Evolutionary conservation across 2,113 vertebrate genomes (phyloP).

Genomic region (Chloebia gouldiae): DNA sequence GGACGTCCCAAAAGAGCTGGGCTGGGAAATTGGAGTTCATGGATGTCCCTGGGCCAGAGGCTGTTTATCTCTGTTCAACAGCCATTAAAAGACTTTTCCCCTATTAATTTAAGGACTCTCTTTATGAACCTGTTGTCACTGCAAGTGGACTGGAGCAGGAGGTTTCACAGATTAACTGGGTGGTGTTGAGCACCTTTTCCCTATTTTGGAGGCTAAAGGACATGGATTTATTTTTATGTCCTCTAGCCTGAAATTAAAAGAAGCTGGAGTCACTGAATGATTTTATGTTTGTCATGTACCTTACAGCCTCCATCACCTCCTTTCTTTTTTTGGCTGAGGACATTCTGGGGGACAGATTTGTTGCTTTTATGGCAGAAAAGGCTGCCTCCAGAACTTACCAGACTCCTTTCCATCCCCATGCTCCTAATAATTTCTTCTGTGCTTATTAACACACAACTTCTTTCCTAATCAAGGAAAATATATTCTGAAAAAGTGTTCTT

Average conservation of each 20-base stretch:
- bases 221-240: neutral
- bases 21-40: neutral
- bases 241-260: neutral
- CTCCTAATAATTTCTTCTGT: neutral
- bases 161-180: fast-evolving
- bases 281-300: neutral
- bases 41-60: neutral
- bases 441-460: neutral
- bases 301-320: neutral
- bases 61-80: neutral
- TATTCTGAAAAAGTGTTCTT: neutral
- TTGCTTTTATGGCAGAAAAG: neutral
- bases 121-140: neutral
- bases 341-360: neutral
- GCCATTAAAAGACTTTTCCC: neutral
- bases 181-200: neutral
- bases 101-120: neutral
- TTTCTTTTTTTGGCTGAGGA: neutral
- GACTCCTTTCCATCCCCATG: neutral
- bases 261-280: neutral
- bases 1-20: neutral
- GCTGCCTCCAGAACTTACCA: neutral
- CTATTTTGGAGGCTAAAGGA: neutral
- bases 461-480: neutral
- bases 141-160: neutral